These are phyloP conservation scores for Thelaira solivaga DNA, from an alignment of 2,888 invertebrate genomes.

Conservation along the genomic window DNA sequence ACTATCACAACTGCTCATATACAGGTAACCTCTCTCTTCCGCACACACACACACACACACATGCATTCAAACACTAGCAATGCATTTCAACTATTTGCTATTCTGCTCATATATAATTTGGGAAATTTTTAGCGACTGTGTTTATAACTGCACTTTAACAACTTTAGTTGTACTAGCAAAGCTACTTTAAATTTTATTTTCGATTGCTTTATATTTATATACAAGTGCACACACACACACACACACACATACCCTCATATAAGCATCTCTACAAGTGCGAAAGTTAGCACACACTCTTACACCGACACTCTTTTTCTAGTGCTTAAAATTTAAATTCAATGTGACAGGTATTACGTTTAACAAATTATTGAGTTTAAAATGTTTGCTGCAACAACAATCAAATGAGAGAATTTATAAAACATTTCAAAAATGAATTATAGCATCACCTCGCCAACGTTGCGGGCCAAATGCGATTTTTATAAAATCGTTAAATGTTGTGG, in stretches of 20 bases:
- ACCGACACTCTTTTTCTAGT: slow-evolving; percentile 8
- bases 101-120: slow-evolving; percentile 48
- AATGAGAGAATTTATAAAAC: not conserved
- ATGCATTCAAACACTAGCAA: not conserved
- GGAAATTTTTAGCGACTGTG: slow-evolving; percentile 47
- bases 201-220: not conserved
- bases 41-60: not conserved
- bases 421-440: too few relatives aligned
- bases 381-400: slow-evolving; percentile 17
- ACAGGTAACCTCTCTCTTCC: not conserved
- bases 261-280: too few relatives aligned
- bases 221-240: not conserved
- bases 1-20: not conserved
- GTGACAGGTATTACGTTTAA: slow-evolving; percentile 52
- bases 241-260: not conserved
- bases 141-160: slow-evolving; percentile 48
- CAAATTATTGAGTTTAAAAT: slow-evolving; percentile 54
- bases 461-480: too few relatives aligned
- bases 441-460: too few relatives aligned
- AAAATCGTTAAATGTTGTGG: too few relatives aligned
- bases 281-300: not conserved
- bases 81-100: slow-evolving; percentile 8
- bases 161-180: not conserved
- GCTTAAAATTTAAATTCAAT: slow-evolving; percentile 52
- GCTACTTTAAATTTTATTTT: slow-evolving; percentile 23